These are phyloP conservation scores for Frankliniella fusca DNA, from an alignment of 2,888 invertebrate species.

Conservation along the genomic window DNA sequence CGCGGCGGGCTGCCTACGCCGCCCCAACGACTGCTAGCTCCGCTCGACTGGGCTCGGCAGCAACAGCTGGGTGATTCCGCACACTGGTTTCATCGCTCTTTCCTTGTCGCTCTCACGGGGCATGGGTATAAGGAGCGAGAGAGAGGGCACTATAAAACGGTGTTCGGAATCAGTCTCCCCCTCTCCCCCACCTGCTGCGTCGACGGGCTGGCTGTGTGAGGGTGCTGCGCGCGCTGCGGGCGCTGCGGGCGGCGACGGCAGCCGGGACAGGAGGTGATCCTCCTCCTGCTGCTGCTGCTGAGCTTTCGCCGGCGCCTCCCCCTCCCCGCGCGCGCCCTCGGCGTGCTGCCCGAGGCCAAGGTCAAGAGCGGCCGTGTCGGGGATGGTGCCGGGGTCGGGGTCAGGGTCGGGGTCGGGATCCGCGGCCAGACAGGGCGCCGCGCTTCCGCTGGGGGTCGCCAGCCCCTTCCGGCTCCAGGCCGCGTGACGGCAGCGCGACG, in stretches of 20 bases:
- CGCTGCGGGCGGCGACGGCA: neutral
- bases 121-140: too few species aligned
- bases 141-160: too few species aligned
- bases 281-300: too few species aligned
- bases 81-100: neutral
- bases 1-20: neutral
- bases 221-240: neutral
- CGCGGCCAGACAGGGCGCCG: neutral
- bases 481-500: neutral
- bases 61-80: too few species aligned
- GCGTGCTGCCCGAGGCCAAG: neutral
- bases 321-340: neutral
- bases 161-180: too few species aligned
- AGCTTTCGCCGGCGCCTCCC: neutral
- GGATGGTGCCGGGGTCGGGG: neutral
- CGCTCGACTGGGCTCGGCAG: too few species aligned
- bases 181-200: neutral
- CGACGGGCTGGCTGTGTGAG: neutral
- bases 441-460: neutral
- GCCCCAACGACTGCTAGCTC: too few species aligned
- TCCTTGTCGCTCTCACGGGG: too few species aligned
- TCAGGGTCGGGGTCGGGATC: neutral
- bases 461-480: neutral
- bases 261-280: too few species aligned
- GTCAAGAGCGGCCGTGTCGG: neutral